Evolutionary conservation across 2,113 vertebrate genomes (phyloP), one percentile per base, ranked within the genome.

Genomic region (Typhlomys cinereus): DNA sequence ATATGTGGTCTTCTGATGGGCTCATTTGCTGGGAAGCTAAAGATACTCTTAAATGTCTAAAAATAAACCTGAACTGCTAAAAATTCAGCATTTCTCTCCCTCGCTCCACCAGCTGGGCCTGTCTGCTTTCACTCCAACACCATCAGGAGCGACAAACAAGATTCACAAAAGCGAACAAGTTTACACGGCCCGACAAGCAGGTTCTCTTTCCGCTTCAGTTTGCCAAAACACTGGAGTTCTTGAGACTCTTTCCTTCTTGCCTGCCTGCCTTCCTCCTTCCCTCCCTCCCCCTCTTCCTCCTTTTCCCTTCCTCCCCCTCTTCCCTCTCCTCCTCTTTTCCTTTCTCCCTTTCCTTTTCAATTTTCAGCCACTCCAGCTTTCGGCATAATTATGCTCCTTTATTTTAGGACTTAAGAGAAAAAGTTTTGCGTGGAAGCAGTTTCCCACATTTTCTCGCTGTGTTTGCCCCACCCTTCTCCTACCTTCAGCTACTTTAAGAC

Each of bases 31-130:
- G 95, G 84, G 87, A 97, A 97, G 96, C 95, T 95, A 97, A 98
- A 98, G 91, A 97, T 97, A 98, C 96, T 95, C 95, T 95, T 90
- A 96, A 92, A 92, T 86, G 89, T 92, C 97, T 98, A 98, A 98
- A 98, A 98, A 98, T 98, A 98, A 97, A 96, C 81, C 79, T 62
- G 86, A 89, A 94, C 96, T 97, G 97, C 97, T 98, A 98, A 98
- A 98, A 98, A 97, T 96, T 97, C 95, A 97, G 96, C 92, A 96
- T 96, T 97, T 97, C 95, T 96, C 95, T 98, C 94, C 78, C 91
- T 96, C 50, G 91, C 96, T 97, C 92, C 36, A 96, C 97, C 97
- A 98, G 98, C 97, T 98, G 98, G 96, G 97, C 95, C 96, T 97
- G 97, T 97, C 97, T 97, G 97, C 97, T 96, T 96, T 95, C 94